Conservation (phyloP, 2,888 invertebrate genomes). For the Nephrotoma guestfalica region DNA sequence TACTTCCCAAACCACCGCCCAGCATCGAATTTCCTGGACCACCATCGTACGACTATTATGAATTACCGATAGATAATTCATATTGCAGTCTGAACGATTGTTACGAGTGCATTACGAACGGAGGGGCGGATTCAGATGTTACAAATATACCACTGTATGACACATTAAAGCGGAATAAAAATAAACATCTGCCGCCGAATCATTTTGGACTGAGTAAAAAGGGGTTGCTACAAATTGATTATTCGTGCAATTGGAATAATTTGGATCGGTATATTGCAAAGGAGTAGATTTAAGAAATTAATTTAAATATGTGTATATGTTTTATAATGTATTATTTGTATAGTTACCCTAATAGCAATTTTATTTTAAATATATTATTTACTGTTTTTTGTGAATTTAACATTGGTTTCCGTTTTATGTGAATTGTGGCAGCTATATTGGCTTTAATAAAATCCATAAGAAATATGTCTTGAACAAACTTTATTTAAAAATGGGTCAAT, state of each 20-base stretch:
- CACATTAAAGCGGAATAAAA: conserved; percentile 5
- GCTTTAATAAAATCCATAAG: background rate
- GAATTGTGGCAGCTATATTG: background rate
- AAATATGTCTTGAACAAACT: too few species aligned
- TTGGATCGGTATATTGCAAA: conserved; percentile 57
- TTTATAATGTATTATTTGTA: background rate
- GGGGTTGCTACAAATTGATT: conserved; percentile 67
- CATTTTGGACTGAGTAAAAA: conserved; percentile 62
- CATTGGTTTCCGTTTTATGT: background rate
- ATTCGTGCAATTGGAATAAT: conserved; percentile 70
- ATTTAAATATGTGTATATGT: background rate
- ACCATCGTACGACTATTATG: conserved; percentile 25
- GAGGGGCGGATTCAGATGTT: conserved; percentile 15
- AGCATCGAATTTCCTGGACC: conserved; percentile 27
- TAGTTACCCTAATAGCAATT: background rate
- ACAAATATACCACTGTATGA: conserved; percentile 12
- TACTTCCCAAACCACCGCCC: conserved; percentile 25
- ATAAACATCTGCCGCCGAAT: background rate
- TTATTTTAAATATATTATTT: background rate
- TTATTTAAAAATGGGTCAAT: too few species aligned
- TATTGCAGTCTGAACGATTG: conserved; percentile 13
- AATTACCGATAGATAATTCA: conserved; percentile 11
- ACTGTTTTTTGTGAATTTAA: background rate
- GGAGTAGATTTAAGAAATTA: background rate
- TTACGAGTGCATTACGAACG: conserved; percentile 10